These are phyloP conservation scores for Hylomyscus alleni DNA, from an alignment of 2,797 vertebrate genomes.

Conservation along the genomic window DNA sequence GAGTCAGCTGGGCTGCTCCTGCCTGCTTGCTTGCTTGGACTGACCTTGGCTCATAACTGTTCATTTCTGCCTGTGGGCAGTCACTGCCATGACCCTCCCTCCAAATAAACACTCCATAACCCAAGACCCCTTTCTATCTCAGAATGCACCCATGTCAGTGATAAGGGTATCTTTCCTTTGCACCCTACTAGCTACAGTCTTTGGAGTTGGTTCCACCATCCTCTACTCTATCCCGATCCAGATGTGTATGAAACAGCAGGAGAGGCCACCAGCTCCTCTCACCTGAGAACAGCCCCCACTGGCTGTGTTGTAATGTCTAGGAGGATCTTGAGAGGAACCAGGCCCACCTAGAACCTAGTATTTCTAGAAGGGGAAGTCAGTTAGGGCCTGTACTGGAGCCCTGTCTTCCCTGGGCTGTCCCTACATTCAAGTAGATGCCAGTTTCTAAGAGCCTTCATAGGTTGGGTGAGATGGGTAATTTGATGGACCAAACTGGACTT, in stretches of 20 bases:
- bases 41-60: background rate
- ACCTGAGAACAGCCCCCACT: background rate
- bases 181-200: background rate
- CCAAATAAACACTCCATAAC: conserved; percentile 38
- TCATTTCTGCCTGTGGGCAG: background rate
- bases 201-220: background rate
- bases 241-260: background rate
- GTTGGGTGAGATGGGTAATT: background rate
- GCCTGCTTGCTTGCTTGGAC: background rate
- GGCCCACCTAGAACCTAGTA: background rate
- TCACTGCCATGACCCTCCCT: background rate
- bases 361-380: background rate
- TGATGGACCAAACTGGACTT: background rate
- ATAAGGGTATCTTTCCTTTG: background rate
- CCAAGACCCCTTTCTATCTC: background rate
- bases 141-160: rapidly evolving
- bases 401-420: background rate
- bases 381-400: background rate
- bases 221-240: background rate
- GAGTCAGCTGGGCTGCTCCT: background rate
- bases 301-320: background rate
- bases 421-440: background rate
- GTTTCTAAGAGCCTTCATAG: no score
- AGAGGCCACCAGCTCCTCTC: background rate
- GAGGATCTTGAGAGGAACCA: background rate